Base-by-base conservation (phyloP, 2,888 invertebrate genomes). In the Cheilosia impressa region DNA sequence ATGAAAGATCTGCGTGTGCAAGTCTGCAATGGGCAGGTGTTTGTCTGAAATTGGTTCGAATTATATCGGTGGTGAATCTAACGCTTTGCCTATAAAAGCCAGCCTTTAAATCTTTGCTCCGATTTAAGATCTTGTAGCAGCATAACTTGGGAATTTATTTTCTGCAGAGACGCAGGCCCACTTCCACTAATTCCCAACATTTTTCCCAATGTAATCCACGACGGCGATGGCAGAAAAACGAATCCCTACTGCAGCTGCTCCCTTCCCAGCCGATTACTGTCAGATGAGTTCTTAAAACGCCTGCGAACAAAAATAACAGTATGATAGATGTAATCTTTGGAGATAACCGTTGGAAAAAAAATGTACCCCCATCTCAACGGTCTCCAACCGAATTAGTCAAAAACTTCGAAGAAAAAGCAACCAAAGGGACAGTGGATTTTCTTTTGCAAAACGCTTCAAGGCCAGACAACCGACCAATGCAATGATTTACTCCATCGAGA, bases 301-400 rank as follows among this genome's bases (percentile, higher is more conserved):
- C 24, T 72, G 47, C 41, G 50, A 47, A 77, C 47, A 50, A 58
- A 82, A 72, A 66, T 82, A 72, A 77, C 24, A 82, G 68, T 77
- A 72, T 82, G 77, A 77, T 77, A 57, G 72, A 68, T 66, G 77
- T 63, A 77, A 82, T 71, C 76, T 52, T 82, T 53, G 71, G 71
- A 66, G 27, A 82, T 82, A 34, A 65, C 24, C 60, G 24, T 15
- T 19, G 13, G 41, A 50, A 13, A 79, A 65, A 69, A 65, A 65
- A 76, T 10, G 13, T 38, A 38, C 13, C 13, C 71, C 65, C 38
- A 41, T 58, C 45, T 15, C 19, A 17, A 45, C 15, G 43, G 22
- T 45, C 43, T n/a, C 31, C n/a, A n/a, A 31, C 55, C 17, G 41
- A 62, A 75, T 53, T 68, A 58, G 53, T 71, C 27, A 53, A 71